A percentile compares a stretch with the other conserved stretches of the same genome.
Evolutionary conservation across 2,797 vertebrate genomes (phyloP).

Genomic region (Poeciliopsis presidionis): DNA sequence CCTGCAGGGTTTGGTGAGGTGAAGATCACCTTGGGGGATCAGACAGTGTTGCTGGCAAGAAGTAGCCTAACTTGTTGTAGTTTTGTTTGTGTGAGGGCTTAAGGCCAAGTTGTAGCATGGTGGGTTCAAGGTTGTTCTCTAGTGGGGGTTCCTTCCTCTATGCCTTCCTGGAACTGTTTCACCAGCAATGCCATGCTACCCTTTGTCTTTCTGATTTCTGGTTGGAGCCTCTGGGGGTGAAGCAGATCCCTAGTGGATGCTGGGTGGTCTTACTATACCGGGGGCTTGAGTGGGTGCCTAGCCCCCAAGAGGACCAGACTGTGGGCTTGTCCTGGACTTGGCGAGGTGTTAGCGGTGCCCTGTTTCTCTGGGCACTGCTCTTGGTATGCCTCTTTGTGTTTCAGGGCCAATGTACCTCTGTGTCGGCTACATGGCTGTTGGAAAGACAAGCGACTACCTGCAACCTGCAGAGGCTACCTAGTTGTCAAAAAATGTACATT

Average conservation of each 20-base stretch:
- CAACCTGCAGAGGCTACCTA: neutral
- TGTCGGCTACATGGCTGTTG: neutral
- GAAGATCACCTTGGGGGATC: neutral
- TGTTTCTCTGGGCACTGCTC: neutral
- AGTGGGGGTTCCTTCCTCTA: neutral
- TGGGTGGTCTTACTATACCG: neutral
- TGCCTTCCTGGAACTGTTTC: neutral
- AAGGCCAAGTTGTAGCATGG: neutral
- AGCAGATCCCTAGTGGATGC: neutral
- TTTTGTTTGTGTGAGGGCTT: neutral
- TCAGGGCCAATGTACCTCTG: neutral
- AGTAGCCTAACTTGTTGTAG: neutral
- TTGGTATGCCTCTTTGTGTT: neutral
- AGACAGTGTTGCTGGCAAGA: neutral
- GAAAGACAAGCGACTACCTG: neutral
- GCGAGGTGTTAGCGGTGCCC: neutral
- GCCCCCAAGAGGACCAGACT: neutral
- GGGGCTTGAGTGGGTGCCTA: neutral
- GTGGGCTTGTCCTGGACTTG: neutral
- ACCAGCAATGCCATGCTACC: neutral
- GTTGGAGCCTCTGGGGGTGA: neutral
- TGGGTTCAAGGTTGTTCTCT: neutral
- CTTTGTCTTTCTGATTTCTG: neutral
- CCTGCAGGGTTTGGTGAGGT: neutral
- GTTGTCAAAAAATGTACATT: neutral